Evolutionary conservation across 1,140 invertebrate species (phyloP).

Genomic region (Pogonomyrmex barbatus): DNA sequence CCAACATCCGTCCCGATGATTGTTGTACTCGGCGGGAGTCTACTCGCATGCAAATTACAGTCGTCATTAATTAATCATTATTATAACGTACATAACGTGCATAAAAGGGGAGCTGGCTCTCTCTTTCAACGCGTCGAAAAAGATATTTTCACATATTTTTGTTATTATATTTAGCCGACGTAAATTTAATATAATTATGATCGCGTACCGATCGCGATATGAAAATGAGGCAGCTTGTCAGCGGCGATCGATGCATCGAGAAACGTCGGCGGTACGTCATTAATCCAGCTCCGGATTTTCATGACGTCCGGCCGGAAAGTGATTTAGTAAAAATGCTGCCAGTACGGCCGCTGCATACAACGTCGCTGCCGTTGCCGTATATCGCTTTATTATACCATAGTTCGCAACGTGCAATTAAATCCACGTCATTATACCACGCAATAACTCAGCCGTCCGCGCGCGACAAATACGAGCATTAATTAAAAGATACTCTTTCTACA

Average conservation of each 20-base stretch:
- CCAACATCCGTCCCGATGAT: slow-evolving; percentile 33
- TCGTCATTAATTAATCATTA: slow-evolving; percentile 21
- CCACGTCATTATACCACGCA: slow-evolving; percentile 43
- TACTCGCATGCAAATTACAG: not conserved
- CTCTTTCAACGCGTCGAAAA: not conserved
- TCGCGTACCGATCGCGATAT: not conserved
- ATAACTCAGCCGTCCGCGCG: slow-evolving; percentile 45
- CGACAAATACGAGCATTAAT: slow-evolving; percentile 65
- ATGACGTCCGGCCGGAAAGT: not conserved
- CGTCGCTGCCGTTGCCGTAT: not conserved
- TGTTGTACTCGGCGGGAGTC: not conserved
- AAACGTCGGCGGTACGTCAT: not conserved
- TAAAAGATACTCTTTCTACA: slow-evolving; percentile 39
- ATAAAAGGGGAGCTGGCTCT: too few relatives aligned
- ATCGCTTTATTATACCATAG: slow-evolving; percentile 58
- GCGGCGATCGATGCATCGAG: not conserved
- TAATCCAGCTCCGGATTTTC: slow-evolving; percentile 35
- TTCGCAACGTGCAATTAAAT: slow-evolving; percentile 59
- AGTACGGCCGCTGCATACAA: not conserved
- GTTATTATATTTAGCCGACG: not conserved
- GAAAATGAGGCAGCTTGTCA: not conserved
- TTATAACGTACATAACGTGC: not conserved
- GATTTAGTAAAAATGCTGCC: slow-evolving; percentile 40
- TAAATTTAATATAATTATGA: not conserved
- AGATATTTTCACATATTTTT: not conserved